These are phyloP conservation scores for Aphelenchoides besseyi DNA, from an alignment of 1,140 invertebrate species.

Conservation along the genomic window DNA sequence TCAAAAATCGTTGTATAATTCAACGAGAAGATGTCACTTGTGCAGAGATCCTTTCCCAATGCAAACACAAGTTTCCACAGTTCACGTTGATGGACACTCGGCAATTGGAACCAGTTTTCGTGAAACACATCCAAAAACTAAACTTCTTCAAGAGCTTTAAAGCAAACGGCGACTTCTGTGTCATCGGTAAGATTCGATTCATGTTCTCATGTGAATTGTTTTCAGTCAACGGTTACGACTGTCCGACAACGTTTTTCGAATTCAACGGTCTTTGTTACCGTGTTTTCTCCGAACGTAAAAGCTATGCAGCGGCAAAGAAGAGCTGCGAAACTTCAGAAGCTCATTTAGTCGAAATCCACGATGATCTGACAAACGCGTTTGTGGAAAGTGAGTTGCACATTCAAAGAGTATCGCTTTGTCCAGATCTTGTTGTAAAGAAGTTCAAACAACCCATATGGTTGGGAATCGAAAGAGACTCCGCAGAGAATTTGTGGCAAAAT, in stretches of 20 bases:
- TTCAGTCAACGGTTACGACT: not conserved
- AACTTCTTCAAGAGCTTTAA: slow-evolving; percentile 10
- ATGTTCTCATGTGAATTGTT: not conserved
- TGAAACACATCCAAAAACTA: slow-evolving; percentile 5
- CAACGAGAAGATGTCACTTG: slow-evolving; percentile 1
- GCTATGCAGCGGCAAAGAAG: not conserved
- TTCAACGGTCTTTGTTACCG: slow-evolving; percentile 14
- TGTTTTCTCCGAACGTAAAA: not conserved
- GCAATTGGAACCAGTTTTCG: not conserved
- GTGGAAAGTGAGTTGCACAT: not conserved
- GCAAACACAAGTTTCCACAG: not conserved
- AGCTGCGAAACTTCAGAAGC: not conserved
- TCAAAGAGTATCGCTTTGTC: not conserved
- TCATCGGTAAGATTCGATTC: not conserved
- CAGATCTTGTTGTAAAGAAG: not conserved
- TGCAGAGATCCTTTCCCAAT: slow-evolving; percentile 8
- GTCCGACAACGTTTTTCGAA: not conserved
- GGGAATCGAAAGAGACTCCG: not conserved
- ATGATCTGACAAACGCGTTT: not conserved
- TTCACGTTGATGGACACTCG: not conserved
- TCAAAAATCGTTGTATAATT: slow-evolving; percentile 7
- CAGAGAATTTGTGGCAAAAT: not conserved
- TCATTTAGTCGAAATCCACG: not conserved
- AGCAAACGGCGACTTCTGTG: not conserved
- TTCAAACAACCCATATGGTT: slow-evolving; percentile 9